Evolutionary conservation across 2,888 invertebrate genomes (phyloP), one percentile per base, ranked within the genome.

Genomic region (Lysandra coridon): DNA sequence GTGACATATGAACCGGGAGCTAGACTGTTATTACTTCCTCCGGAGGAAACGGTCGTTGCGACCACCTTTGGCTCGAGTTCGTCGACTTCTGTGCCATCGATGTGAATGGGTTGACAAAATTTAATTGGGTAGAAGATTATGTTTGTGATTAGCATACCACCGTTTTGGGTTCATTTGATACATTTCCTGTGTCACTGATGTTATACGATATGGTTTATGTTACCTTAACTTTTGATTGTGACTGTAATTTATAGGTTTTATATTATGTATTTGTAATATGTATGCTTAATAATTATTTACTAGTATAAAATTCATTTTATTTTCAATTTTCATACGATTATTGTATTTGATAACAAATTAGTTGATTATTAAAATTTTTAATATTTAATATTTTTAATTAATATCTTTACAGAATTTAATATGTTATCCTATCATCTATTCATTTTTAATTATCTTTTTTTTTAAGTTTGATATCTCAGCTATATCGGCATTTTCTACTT

Each of bases 1-100:
- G 92, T 93, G 94, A 93, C 94, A 94, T 92, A 91, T 90, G 94
- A 93, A 92, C 91, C 92, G 92, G 90, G 87, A 89, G 93, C 94
- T 92, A 92, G 94, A 94, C 93, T 92, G 93, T 94, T 94, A 94
- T 94, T 94, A 94, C 92, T 94, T 94, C 94, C 94, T 94, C 92
- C 92, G 93, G 91, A 91, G 94, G 94, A 94, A 93, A 92, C 92
- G 90, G 89, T 82, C 82, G 82, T 83, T 82, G 80, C 73, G 80
- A 64, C 82, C 83, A 82, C 82, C 82, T 82, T 82, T 80, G 62
- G 73, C 74, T 79, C 62, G 40, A 62, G 62, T 64, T 23, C 40
- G 69, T 33, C 44, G 60, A 75, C 57, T 79, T 44, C 40, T 23
- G 79, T 30, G 78, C 73, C 78, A 79, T 44, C 78, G 73, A 30